Evolutionary conservation across 2,113 vertebrate genomes (phyloP).

Genomic region (Sorex fumeus): DNA sequence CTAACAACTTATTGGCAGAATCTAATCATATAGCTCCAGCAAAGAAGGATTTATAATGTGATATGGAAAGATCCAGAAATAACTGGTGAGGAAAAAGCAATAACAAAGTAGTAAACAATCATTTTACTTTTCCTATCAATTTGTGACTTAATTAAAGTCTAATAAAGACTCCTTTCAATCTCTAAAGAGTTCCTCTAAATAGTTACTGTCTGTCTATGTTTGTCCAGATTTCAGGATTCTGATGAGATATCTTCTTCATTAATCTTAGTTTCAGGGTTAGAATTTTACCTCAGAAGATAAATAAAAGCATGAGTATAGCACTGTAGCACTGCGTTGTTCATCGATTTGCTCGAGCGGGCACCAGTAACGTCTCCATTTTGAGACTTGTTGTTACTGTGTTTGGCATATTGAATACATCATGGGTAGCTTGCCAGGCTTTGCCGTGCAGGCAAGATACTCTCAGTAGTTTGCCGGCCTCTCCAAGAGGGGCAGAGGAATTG

Average conservation of each 20-base stretch:
- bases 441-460: too few species aligned
- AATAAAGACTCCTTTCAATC: slow-evolving; percentile 31
- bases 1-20: not conserved
- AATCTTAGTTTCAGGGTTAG: not conserved
- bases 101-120: not conserved
- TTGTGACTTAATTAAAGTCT: not conserved
- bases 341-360: too few species aligned
- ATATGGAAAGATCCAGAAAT: not conserved
- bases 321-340: too few species aligned
- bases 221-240: too few species aligned
- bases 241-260: too few species aligned
- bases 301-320: not conserved
- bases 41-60: not conserved
- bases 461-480: too few species aligned
- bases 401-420: too few species aligned
- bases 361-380: not conserved
- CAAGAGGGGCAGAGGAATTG: too few species aligned
- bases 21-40: not conserved
- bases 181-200: not conserved
- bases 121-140: not conserved
- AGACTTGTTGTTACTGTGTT: too few species aligned
- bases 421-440: too few species aligned
- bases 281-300: slow-evolving; percentile 29
- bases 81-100: not conserved
- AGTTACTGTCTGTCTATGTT: not conserved